A percentile compares a stretch with the other conserved stretches of the same genome.
Evolutionary conservation across 2,888 invertebrate genomes (phyloP).

Genomic region (Lycophotia porphyrea): DNA sequence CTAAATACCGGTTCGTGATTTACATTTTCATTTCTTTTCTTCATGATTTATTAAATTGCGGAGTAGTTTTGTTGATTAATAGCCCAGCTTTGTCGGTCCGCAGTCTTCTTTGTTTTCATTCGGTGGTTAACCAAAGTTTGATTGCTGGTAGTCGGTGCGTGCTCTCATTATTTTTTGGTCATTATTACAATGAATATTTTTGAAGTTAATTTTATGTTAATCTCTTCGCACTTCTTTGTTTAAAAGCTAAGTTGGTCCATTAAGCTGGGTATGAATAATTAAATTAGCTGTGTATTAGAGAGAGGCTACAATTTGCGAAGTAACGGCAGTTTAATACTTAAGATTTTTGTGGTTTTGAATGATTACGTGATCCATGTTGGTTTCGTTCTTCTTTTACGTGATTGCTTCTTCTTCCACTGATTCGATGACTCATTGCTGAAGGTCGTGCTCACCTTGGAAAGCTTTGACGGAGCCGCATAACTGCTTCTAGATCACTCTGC

Average conservation of each 20-base stretch:
- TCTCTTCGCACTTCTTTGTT: constrained; percentile 45
- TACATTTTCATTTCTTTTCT: constrained; percentile 54
- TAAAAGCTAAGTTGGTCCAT: constrained; percentile 24
- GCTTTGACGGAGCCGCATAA: not conserved
- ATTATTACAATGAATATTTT: constrained; percentile 42
- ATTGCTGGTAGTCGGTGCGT: constrained; percentile 27
- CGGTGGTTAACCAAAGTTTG: constrained; percentile 40
- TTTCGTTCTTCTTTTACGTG: not conserved
- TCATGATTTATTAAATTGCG: constrained; percentile 59
- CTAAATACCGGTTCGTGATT: constrained; percentile 51
- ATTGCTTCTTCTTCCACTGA: not conserved
- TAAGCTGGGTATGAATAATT: constrained; percentile 34
- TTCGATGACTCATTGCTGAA: not conserved
- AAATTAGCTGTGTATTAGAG: constrained; percentile 1
- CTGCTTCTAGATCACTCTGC: not conserved
- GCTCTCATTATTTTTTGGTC: constrained; percentile 32
- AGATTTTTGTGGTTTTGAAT: not conserved
- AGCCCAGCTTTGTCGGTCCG: constrained; percentile 39
- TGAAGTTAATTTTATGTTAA: constrained; percentile 45
- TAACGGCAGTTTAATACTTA: constrained; percentile 14
- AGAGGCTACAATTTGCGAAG: constrained; percentile 15
- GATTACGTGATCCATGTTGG: not conserved
- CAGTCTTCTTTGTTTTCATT: constrained; percentile 48
- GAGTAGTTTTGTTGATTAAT: constrained; percentile 66
- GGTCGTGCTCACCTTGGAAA: not conserved